Evolutionary conservation across 2,113 vertebrate genomes (phyloP).

Genomic region (Daboia siamensis): DNA sequence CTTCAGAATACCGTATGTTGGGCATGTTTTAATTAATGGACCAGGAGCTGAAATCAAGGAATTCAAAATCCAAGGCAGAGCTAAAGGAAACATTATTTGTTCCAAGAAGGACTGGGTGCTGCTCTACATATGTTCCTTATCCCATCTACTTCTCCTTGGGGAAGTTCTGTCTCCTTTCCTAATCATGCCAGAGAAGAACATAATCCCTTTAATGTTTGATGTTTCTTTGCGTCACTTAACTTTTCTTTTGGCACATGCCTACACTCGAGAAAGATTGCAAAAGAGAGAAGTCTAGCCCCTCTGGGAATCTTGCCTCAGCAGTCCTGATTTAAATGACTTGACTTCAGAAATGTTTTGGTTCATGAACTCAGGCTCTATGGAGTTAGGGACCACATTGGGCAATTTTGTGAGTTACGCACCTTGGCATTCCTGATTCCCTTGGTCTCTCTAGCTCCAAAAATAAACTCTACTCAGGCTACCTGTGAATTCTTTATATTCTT

Average conservation of each 20-base stretch:
- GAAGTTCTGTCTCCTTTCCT: neutral
- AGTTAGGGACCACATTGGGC: neutral
- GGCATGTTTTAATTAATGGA: neutral
- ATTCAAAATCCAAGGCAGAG: neutral
- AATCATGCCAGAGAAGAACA: neutral
- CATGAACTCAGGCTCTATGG: neutral
- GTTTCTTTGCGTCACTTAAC: neutral
- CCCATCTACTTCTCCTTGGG: neutral
- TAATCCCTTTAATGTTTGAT: neutral
- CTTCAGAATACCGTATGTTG: neutral
- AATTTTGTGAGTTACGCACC: no score
- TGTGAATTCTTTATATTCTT: neutral
- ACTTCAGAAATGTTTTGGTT: neutral
- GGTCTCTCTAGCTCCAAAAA: no score
- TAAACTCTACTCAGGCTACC: neutral
- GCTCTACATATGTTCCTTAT: neutral
- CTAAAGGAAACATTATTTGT: neutral
- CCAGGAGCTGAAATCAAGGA: neutral
- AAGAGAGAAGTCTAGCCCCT: neutral
- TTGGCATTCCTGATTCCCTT: neutral
- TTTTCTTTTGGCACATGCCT: neutral
- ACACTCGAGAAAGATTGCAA: no score
- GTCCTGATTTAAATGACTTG: no score
- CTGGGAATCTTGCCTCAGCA: neutral
- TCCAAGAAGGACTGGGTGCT: neutral